These are phyloP conservation scores for Danaus chrysippus DNA, from an alignment of 2,888 invertebrate species.

Conservation along the genomic window DNA sequence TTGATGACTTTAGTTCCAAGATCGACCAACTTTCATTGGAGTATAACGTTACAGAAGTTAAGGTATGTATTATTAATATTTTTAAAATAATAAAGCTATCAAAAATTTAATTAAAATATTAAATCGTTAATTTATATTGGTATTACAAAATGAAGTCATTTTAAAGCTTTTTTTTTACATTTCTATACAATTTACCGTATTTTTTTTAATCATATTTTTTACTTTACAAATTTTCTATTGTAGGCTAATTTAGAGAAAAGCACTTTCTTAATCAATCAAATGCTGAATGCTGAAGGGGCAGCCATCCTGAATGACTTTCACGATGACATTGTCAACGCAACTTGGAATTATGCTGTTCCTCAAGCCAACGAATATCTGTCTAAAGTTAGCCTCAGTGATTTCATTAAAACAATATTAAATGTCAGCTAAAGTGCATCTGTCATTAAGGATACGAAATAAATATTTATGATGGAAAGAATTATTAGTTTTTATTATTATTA, in stretches of 20 bases:
- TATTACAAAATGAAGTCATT: too few species aligned
- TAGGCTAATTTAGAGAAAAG: slow-evolving; percentile 46
- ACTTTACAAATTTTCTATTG: slow-evolving; percentile 9
- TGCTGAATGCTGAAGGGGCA: slow-evolving; percentile 44
- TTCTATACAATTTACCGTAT: neutral
- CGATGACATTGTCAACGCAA: slow-evolving; percentile 34
- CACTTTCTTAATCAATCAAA: slow-evolving; percentile 45
- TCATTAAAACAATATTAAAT: slow-evolving; percentile 29
- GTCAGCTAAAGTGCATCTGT: slow-evolving; percentile 20
- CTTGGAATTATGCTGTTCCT: slow-evolving; percentile 27
- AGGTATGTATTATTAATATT: slow-evolving; percentile 29
- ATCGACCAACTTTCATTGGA: slow-evolving; percentile 31
- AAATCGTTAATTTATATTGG: too few species aligned
- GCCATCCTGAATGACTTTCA: slow-evolving; percentile 40
- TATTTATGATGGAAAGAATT: neutral
- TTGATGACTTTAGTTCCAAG: slow-evolving; percentile 29
- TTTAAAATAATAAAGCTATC: neutral
- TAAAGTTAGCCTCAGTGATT: slow-evolving; percentile 28
- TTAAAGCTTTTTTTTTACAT: neutral
- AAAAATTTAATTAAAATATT: too few species aligned
- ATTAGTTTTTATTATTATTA: neutral
- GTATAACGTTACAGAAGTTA: slow-evolving; percentile 27
- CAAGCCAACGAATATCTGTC: slow-evolving; percentile 19
- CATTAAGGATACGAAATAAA: slow-evolving; percentile 12
- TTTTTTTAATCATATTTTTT: too few species aligned